These are phyloP conservation scores for Babyrousa celebensis DNA, from an alignment of 2,797 vertebrate species.

Conservation along the genomic window DNA sequence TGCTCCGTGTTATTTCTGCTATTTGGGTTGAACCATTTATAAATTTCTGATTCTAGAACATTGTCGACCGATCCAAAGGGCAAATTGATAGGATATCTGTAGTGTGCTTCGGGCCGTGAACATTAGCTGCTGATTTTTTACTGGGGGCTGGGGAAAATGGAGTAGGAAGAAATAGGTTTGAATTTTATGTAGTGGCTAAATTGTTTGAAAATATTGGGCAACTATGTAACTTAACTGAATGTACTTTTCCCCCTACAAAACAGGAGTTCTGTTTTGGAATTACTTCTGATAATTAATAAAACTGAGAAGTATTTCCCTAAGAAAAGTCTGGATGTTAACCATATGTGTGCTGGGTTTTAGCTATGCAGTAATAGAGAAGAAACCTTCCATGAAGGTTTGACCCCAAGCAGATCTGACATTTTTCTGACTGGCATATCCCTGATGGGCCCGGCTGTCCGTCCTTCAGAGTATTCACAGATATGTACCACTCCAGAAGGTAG, in stretches of 20 bases:
- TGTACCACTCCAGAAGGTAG: background rate
- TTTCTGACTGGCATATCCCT: background rate
- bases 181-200: conserved; percentile 8
- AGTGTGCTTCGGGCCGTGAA: background rate
- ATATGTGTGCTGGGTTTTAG: background rate
- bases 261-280: background rate
- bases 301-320: background rate
- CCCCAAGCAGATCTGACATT: background rate
- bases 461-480: background rate
- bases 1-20: conserved; percentile 10
- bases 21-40: background rate
- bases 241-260: background rate
- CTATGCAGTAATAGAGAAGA: background rate
- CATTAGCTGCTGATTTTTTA: background rate
- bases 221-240: conserved; percentile 15
- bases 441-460: background rate
- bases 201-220: conserved; percentile 20
- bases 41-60: conserved; percentile 1
- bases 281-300: conserved; percentile 41
- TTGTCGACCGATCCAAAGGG: background rate
- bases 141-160: background rate
- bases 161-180: conserved; percentile 35
- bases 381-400: conserved; percentile 7
- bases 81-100: conserved; percentile 56
- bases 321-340: background rate